A percentile compares a stretch with the other conserved stretches of the same genome.
Conservation (phyloP, 2,888 invertebrate species). For the Morpho achilles region DNA sequence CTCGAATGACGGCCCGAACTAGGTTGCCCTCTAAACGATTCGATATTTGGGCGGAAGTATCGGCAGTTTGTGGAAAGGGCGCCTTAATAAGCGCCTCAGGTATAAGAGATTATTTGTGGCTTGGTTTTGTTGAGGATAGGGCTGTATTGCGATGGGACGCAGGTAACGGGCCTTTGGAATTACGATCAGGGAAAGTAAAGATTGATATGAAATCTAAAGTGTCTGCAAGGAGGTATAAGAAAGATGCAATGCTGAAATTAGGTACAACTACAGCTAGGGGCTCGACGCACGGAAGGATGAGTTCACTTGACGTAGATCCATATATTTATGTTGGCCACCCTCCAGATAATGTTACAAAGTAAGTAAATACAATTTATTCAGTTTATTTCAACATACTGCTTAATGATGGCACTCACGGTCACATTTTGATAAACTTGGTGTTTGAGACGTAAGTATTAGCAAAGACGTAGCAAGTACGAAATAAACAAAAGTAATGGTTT, state of each 20-base stretch:
- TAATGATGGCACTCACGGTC: not conserved
- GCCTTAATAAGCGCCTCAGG: conserved; percentile 63
- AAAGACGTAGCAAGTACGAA: no score
- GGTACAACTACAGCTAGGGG: conserved; percentile 57
- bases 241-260: conserved; percentile 60
- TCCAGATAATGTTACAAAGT: conserved; percentile 67
- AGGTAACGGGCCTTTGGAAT: conserved; percentile 60
- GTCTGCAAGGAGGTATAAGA: conserved; percentile 65
- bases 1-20: conserved; percentile 56
- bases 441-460: no score
- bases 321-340: conserved; percentile 62
- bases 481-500: no score
- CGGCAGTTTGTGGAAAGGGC: conserved; percentile 61
- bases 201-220: conserved; percentile 58
- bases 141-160: conserved; percentile 64
- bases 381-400: not conserved
- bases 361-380: conserved; percentile 26
- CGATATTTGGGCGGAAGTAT: conserved; percentile 71
- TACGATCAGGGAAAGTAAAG: conserved; percentile 58
- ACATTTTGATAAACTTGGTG: no score
- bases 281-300: conserved; percentile 62
- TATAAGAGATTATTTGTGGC: conserved; percentile 67
- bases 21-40: conserved; percentile 64
- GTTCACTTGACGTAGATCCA: conserved; percentile 62
- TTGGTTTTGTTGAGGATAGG: conserved; percentile 59